Percentiles rank a stretch among this genome's conserved stretches.
phyloP scores from a whole-genome alignment of 2,888 invertebrate species.

The Xiphydria camelus region DNA sequence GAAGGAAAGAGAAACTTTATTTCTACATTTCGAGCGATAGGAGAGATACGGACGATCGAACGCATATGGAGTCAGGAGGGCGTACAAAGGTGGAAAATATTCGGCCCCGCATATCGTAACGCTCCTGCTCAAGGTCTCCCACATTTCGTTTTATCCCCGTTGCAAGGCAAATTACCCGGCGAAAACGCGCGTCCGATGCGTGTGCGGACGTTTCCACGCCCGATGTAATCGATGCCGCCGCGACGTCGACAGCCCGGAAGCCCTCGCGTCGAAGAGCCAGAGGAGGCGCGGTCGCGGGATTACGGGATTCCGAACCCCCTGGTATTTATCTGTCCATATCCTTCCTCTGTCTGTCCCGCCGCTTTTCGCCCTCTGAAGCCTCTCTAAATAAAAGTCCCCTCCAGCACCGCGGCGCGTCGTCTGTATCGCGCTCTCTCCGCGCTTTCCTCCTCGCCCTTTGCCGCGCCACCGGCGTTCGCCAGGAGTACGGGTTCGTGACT shows the following conservation, averaged over 20 bases:
- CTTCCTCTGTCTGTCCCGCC: constrained; percentile 39
- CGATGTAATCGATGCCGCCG: no score
- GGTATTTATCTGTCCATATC: constrained; percentile 41
- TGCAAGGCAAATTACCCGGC: no score
- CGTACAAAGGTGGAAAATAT: no score
- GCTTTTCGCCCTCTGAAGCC: constrained; percentile 27
- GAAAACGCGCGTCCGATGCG: no score
- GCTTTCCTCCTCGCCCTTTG: constrained; percentile 2
- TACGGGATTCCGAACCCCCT: constrained; percentile 33
- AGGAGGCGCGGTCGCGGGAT: background rate
- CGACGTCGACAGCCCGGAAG: constrained; percentile 10
- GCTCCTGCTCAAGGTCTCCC: no score
- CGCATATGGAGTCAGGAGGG: no score
- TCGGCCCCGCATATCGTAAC: no score
- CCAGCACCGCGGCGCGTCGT: background rate
- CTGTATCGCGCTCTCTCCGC: background rate
- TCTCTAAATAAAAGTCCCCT: constrained; percentile 35
- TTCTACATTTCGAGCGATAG: no score
- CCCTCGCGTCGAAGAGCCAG: background rate
- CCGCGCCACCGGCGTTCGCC: constrained; percentile 15
- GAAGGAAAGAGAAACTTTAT: no score
- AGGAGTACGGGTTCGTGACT: constrained; percentile 37
- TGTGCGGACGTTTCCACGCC: no score
- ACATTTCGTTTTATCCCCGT: no score
- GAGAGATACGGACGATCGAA: no score